Percentiles rank a stretch among this genome's conserved stretches.
phyloP scores from a whole-genome alignment of 2,888 invertebrate species.

The Drosophila neotestacea region DNA sequence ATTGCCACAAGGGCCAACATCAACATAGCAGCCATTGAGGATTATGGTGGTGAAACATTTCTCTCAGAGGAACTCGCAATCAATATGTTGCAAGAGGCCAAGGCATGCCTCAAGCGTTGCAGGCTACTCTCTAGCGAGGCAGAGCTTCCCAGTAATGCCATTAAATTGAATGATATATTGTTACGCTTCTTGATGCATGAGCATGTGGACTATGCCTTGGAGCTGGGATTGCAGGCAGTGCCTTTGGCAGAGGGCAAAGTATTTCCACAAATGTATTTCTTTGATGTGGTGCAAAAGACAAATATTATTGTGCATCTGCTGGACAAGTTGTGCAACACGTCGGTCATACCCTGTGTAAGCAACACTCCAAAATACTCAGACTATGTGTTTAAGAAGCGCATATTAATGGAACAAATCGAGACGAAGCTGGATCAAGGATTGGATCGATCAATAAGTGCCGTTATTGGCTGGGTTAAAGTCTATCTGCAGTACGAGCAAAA shows the following conservation, averaged over 20 bases:
- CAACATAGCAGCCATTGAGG: slow-evolving; percentile 97
- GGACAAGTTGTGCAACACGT: slow-evolving; percentile 96
- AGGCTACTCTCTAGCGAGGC: slow-evolving; percentile 92
- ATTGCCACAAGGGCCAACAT: slow-evolving; percentile 96
- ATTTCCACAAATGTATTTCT: slow-evolving; percentile 96
- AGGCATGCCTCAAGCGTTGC: slow-evolving; percentile 95
- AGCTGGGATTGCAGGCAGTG: slow-evolving; percentile 95
- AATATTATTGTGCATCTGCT: slow-evolving; percentile 97
- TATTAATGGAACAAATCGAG: slow-evolving; percentile 94
- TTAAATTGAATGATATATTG: slow-evolving; percentile 93
- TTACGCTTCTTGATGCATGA: slow-evolving; percentile 94
- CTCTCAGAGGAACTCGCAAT: slow-evolving; percentile 97
- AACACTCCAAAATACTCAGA: slow-evolving; percentile 95
- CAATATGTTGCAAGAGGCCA: slow-evolving; percentile 94
- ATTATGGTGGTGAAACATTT: slow-evolving; percentile 98
- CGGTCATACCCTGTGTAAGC: slow-evolving; percentile 94
- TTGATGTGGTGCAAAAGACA: slow-evolving; percentile 95
- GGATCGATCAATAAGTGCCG: slow-evolving; percentile 93
- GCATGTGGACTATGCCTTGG: slow-evolving; percentile 98
- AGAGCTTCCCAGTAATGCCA: slow-evolving; percentile 91
- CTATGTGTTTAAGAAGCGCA: slow-evolving; percentile 94
- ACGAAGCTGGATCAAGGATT: slow-evolving; percentile 95
- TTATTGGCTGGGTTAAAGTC: slow-evolving; percentile 95
- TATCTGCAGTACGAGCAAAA: slow-evolving; percentile 97
- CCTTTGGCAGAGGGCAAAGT: slow-evolving; percentile 95